Conservation (phyloP, 2,888 invertebrate species). For the Agrotis segetum region DNA sequence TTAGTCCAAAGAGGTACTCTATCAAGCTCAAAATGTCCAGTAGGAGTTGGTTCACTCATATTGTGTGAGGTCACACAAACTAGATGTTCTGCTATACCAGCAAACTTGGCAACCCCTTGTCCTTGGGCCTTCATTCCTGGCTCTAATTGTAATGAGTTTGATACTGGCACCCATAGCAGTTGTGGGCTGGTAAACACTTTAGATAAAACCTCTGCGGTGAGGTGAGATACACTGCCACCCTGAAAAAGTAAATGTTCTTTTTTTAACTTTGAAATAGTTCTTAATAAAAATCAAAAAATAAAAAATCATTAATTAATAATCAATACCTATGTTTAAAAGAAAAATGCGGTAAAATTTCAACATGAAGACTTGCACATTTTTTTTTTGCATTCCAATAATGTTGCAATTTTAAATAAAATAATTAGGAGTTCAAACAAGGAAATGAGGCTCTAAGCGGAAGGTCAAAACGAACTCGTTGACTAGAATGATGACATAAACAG, state of each 20-base stretch:
- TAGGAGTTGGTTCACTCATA: constrained; percentile 92
- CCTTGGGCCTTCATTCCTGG: constrained; percentile 92
- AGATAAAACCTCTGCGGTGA: constrained; percentile 94
- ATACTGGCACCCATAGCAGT: constrained; percentile 94
- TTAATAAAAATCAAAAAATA: too few relatives aligned
- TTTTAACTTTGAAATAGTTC: constrained; percentile 12
- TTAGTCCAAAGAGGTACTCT: constrained; percentile 95
- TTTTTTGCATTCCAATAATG: too few relatives aligned
- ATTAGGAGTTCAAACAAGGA: neutral
- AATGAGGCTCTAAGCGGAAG: neutral
- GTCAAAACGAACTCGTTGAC: neutral
- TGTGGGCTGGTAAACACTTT: constrained; percentile 91
- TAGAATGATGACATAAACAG: neutral
- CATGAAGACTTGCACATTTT: too few relatives aligned
- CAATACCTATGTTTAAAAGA: too few relatives aligned
- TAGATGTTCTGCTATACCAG: constrained; percentile 90
- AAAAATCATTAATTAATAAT: too few relatives aligned
- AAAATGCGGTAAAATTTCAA: too few relatives aligned
- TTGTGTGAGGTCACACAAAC: constrained; percentile 92
- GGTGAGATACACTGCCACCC: constrained; percentile 96
- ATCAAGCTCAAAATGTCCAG: constrained; percentile 93
- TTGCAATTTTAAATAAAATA: neutral
- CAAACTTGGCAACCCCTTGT: constrained; percentile 93
- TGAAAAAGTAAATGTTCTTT: constrained; percentile 71
- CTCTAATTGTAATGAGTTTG: constrained; percentile 92